Base-by-base conservation (phyloP, 2,113 vertebrate genomes). In the Phoxinus phoxinus region DNA sequence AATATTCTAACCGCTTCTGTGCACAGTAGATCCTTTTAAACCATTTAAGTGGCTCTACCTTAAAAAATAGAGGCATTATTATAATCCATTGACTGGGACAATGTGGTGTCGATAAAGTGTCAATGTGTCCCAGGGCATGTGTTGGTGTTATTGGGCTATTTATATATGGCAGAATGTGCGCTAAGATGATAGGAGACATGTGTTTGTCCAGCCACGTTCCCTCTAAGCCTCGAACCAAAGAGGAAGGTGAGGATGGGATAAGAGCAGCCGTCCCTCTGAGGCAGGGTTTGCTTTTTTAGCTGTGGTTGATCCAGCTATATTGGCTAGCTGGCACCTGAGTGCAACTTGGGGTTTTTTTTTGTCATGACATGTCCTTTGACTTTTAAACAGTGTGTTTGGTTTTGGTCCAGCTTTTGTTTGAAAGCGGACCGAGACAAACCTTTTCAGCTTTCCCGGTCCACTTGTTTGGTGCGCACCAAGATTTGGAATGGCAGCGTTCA, bases 91-190 rank as follows among this genome's bases (percentile, higher is more conserved):
- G 30, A 87, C 9, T 51, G 37, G 71, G 76, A 80, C 35, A 44
- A 32, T 19, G 56, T 9, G 56, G 21, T n/a, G 9, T 78, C 35
- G 30, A 67, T 53, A 19, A 81, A 1, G 61, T 81, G 84, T 87
- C 81, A 86, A 59, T 84, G 84, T 80, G 61, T n/a, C 59, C 85
- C 63, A 88, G 63, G 59, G 76, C 72, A 87, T 84, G 80, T 84
- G 69, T 80, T 82, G 32, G 21, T n/a, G 76, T 81, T 80, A 69
- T 41, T 3, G 65, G 53, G 82, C 85, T 90, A 90, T 90, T 89
- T 90, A 80, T 89, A 84, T 75, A 80, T 85, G 81, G 56, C 63
- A 90, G 76, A 86, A 85, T 86, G 74, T 48, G 77, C 58, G 27
- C 61, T 78, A 84, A 72, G 74, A 84, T 86, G 46, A 83, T 74